phyloP scores from a whole-genome alignment of 2,888 invertebrate species.

The Eurytoma californica region DNA sequence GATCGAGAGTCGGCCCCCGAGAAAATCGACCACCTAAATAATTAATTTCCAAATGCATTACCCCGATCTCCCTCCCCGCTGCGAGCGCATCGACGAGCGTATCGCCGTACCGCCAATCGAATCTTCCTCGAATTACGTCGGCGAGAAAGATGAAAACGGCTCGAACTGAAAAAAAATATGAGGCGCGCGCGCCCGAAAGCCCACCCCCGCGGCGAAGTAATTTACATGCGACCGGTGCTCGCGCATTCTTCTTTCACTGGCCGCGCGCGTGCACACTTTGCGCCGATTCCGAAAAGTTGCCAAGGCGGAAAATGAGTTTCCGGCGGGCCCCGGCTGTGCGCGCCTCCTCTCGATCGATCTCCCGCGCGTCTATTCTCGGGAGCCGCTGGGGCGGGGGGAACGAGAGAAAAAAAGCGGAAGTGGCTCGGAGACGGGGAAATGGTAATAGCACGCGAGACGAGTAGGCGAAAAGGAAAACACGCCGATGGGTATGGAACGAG shows the following conservation, averaged over 20 bases:
- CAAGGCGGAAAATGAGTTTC: constrained; percentile 69
- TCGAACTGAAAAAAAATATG: neutral
- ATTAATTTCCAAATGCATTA: too few relatives aligned
- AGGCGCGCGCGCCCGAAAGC: neutral
- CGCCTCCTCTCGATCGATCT: constrained; percentile 1
- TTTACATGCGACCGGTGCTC: neutral
- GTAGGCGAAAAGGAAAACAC: neutral
- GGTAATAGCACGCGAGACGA: constrained; percentile 34
- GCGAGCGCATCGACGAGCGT: neutral
- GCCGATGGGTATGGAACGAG: neutral
- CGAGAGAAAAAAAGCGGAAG: neutral
- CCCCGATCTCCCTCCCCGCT: neutral
- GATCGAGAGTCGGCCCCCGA: neutral
- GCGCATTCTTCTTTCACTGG: constrained; percentile 17
- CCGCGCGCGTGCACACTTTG: constrained; percentile 32
- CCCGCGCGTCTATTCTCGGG: neutral
- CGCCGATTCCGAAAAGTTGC: constrained; percentile 63
- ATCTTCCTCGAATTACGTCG: constrained; percentile 6
- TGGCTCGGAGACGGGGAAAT: constrained; percentile 19
- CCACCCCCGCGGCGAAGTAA: neutral
- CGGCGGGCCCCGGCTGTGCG: constrained; percentile 14
- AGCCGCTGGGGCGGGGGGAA: neutral
- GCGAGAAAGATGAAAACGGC: neutral
- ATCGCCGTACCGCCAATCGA: neutral
- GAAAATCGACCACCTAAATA: too few relatives aligned